Conservation (phyloP, 2,113 vertebrate species). For the Sylvicapra grimmia region DNA sequence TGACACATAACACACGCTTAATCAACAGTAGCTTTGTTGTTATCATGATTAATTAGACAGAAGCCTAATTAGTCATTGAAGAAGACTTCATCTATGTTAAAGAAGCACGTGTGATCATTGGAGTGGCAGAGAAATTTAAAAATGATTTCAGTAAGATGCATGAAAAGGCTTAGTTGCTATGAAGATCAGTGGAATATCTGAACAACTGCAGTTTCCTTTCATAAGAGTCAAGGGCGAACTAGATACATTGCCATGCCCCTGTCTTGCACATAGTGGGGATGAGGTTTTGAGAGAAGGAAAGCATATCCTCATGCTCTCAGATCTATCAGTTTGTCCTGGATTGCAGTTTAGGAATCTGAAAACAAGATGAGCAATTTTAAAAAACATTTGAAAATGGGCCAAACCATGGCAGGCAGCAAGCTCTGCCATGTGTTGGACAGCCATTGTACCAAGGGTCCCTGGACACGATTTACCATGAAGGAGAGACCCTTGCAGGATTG, state of each 20-base stretch:
- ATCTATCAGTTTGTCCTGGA: fast-evolving
- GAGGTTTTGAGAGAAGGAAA: not conserved
- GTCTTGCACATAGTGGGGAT: fast-evolving
- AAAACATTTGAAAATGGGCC: not conserved
- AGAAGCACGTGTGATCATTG: not conserved
- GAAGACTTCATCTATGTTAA: not conserved
- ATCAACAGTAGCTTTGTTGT: not conserved
- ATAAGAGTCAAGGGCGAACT: fast-evolving
- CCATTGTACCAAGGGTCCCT: fast-evolving
- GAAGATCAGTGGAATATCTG: no score
- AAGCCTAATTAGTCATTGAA: not conserved
- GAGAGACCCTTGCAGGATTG: fast-evolving
- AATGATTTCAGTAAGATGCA: not conserved
- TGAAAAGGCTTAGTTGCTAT: no score
- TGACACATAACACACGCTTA: fast-evolving
- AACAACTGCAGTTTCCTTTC: not conserved
- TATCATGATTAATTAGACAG: not conserved
- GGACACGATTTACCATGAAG: fast-evolving
- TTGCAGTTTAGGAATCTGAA: not conserved
- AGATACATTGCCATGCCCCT: fast-evolving
- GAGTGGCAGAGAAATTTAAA: not conserved
- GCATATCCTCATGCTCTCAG: fast-evolving
- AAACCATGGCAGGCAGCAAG: fast-evolving
- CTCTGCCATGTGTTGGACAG: fast-evolving
- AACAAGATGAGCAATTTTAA: not conserved